Base-by-base conservation (phyloP, 2,797 vertebrate species). In the Oryzias dopingdopingensis region DNA sequence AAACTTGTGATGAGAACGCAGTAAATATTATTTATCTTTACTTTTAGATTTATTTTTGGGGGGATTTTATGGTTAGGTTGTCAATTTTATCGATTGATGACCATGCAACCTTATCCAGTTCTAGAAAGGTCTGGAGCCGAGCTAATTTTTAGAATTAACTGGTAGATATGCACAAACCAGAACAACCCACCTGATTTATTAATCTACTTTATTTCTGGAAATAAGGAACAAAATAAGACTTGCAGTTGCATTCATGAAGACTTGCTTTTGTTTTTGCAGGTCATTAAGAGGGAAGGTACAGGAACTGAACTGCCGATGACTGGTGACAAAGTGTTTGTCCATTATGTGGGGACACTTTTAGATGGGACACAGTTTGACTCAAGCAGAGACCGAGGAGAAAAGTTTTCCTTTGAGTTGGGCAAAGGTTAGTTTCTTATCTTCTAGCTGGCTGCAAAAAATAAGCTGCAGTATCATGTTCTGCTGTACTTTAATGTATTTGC, bases 351-450 rank as follows among this genome's bases (percentile, higher is more conserved):
- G 17, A 96, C 94, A 57, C 92, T 98, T 54, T 70, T 94, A 16
- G 95, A 99, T 64, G 96, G 97, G 45, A 95, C 95, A 52, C 93
- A 92, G 67, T 99, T 99, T 66, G 97, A 99, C 80, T 98, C 96
- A 4, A 99, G 97, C 81, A 88, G 95, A 77, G 95, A 96, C 85
- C 79, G 93, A 74, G 93, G 77, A 74, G 95, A 98, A 53, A 96
- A 88, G 73, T 99, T 99, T 81, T 95, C 94, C 10, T 99, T 99
- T 67, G 96, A 97, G 80, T 62, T 99, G 73, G 97, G 96, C 58
- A 99, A 98, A 96, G 96, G 97, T 99, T 86, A 20, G 84, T 82
- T 46, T 60, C 32, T 37, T 12, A 37, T 37, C 32, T 37, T 37
- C 10, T 37, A 37, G 1, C 32, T 37, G 10, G 10, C 10, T 37